These are phyloP conservation scores for Capricornis sumatraensis DNA, from an alignment of 2,113 vertebrate genomes.

Conservation along the genomic window DNA sequence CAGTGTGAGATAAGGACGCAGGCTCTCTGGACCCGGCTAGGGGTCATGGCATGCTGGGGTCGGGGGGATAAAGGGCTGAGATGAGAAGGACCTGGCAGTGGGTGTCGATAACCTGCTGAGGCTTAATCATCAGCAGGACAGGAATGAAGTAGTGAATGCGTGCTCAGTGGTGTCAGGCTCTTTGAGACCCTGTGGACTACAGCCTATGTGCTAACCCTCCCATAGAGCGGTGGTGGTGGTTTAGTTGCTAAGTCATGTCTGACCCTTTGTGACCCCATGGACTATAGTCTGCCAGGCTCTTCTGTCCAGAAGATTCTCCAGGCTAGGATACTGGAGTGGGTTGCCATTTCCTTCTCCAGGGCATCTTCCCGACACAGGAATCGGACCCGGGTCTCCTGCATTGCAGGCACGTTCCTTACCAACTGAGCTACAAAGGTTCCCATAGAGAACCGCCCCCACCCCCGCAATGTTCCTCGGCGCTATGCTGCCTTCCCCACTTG, in stretches of 20 bases:
- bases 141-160: neutral
- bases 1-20: neutral
- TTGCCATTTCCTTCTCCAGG: neutral
- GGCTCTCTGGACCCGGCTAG: neutral
- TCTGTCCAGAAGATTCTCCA: neutral
- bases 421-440: neutral
- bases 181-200: neutral
- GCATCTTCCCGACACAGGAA: neutral
- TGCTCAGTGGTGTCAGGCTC: neutral
- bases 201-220: neutral
- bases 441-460: neutral
- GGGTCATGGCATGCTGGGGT: accelerated
- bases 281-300: neutral
- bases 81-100: neutral
- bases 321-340: neutral
- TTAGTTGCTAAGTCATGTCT: neutral
- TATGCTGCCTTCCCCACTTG: neutral
- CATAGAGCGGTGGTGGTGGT: neutral
- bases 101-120: no score
- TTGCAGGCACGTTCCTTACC: neutral
- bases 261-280: neutral
- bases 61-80: accelerated
- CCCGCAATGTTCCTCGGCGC: accelerated
- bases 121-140: neutral
- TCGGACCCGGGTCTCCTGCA: neutral